Evolutionary conservation across 2,113 vertebrate genomes (phyloP), one percentile per base, ranked within the genome.

Genomic region (Aramus guarauna): DNA sequence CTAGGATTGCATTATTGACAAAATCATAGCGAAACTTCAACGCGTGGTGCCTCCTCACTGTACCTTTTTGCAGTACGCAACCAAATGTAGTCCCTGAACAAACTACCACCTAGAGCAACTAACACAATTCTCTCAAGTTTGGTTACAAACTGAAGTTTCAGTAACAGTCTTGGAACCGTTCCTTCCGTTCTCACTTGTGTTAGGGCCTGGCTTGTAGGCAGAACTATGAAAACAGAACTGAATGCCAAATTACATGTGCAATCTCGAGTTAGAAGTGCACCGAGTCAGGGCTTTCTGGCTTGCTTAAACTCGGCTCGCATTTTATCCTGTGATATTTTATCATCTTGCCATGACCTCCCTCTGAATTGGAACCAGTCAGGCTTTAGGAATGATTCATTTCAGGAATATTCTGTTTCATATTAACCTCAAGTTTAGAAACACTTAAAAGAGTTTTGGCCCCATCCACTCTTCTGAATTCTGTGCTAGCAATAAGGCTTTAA

Each of bases 351-450:
- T 30, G 29, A 32, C 52, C 47, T 67, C 48, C 30, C 32, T 47
- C 56, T 56, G 15, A 53, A 30, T 14, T 60, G 32, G 9, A 77
- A 63, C 36, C 59, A 56, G 58, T 16, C 15, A 66, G 50, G 43
- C 12, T 73, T 77, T 71, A 90, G 62, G 77, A 96, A 88, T 78
- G 59, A 59, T 67, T 91, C 6, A 17, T 72, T 85, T 90, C 9
- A 85, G 43, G 78, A 83, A 63, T 29, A 43, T 4, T 47, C 75
- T 2, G 3, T 52, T 96, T 88, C 22, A 36, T 24, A 71, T 56
- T 50, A 60, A 84, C 58, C 15, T 81, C 23, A 9, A 3, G 12
- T 67, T 91, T n/a, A 60, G 47, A 86, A 92, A 84, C 11, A 16
- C 48, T 62, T 14, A 16, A 85, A 16, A 85, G 86, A 32, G n/a